Base-by-base conservation (phyloP, 2,797 vertebrate species). In the Arctocebus calabarensis region DNA sequence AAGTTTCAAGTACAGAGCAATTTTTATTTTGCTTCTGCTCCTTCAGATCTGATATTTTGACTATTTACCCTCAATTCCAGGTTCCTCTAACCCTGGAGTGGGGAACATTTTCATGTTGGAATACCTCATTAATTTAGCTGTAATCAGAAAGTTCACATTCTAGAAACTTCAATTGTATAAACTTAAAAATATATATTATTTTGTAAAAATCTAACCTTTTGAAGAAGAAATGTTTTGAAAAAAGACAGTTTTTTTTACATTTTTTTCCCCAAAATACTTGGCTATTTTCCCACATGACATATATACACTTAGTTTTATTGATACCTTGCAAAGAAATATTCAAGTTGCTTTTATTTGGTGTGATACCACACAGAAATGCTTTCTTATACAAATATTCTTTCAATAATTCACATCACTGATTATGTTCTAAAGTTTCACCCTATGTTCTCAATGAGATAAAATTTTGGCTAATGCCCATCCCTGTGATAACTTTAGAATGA, bases 11-110 rank as follows among this genome's bases (percentile, higher is more conserved):
- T 74, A 55, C 7, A 90, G 91, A 95, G 48, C 13, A 78, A 52
- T 77, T 94, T 90, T 86, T 52, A 74, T 86, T 91, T 93, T 90
- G 25, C 14, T 78, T 75, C 48, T 86, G 19, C 29, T 3, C 25
- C 17, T 79, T 93, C 20, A 37, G 90, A 55, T 1, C 48, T 90
- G 43, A 14, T 91, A 78, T 79, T 94, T 84, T 71, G 48, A 40
- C n/a, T 70, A 16, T 27, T 85, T 16, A 68, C 3, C 27, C 14
- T 34, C 17, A 70, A 57, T 23, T 25, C 13, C 25, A 79, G 22
- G 3, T 75, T 78, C 55, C 23, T 81, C 4, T 77, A 84, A 64
- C 55, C 14, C 62, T 32, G 62, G 62, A 32, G 29, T 64, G 14
- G 14, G 29, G 29, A 32, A 13, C 13, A 29, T 32, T 17, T 64